Evolutionary conservation across 2,797 vertebrate species (phyloP).

Genomic region (Zalophus californianus): DNA sequence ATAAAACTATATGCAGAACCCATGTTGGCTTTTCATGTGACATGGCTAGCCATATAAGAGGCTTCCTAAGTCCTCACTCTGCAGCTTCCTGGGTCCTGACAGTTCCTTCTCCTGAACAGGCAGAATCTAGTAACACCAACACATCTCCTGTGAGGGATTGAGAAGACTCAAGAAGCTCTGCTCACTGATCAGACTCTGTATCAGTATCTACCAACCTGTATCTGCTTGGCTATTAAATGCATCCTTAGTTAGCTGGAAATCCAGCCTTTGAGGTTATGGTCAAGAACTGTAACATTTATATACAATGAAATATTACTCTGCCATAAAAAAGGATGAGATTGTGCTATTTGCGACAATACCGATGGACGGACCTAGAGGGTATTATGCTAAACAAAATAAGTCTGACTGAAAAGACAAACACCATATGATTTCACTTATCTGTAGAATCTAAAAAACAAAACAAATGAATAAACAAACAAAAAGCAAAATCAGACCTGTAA

Average conservation of each 20-base stretch:
- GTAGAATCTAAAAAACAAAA: background rate
- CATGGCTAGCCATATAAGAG: background rate
- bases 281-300: constrained; percentile 3
- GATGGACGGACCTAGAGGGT: background rate
- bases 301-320: background rate
- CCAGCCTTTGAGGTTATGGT: constrained; percentile 30
- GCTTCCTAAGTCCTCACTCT: background rate
- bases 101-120: background rate
- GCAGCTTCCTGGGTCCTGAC: background rate
- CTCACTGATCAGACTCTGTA: background rate
- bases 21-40: background rate
- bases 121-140: background rate
- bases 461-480: background rate
- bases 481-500: background rate
- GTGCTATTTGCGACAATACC: background rate
- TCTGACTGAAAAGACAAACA: background rate
- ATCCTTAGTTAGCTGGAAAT: background rate
- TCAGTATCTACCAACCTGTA: background rate
- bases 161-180: background rate
- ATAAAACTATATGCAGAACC: background rate
- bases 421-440: background rate
- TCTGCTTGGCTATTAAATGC: background rate
- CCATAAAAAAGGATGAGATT: background rate
- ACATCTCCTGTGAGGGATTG: background rate
- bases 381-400: background rate